phyloP scores from a whole-genome alignment of 2,797 vertebrate species.

The Luscinia megarhynchos region DNA sequence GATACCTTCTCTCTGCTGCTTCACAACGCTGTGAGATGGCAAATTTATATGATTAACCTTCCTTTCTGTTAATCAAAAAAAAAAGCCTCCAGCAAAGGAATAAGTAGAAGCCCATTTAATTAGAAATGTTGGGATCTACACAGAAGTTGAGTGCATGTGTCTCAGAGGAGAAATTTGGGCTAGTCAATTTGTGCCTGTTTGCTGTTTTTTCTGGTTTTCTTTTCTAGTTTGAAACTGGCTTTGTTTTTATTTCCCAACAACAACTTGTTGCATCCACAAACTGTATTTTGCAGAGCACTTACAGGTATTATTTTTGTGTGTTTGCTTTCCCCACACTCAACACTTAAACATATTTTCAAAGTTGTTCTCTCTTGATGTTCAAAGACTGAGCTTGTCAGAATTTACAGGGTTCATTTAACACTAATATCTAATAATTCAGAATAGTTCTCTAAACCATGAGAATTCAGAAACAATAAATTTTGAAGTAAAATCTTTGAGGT shows the following conservation, averaged over 20 bases:
- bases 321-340: not conserved
- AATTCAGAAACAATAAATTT: not conserved
- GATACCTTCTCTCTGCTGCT: not conserved
- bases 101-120: conserved; percentile 48
- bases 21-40: not conserved
- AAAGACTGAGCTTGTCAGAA: not conserved
- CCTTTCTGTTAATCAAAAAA: conserved; percentile 67
- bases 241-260: not conserved
- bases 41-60: conserved; percentile 72
- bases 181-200: not conserved
- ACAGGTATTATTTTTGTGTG: not conserved
- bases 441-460: not conserved
- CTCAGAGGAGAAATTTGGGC: not conserved
- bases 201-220: not conserved
- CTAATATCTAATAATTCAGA: not conserved
- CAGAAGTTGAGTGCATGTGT: not conserved
- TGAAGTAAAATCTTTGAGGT: not conserved
- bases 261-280: not conserved
- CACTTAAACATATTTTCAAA: not conserved
- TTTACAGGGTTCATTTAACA: not conserved
- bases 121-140: conserved; percentile 11
- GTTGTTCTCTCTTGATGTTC: not conserved
- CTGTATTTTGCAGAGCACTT: not conserved
- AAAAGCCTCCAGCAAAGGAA: conserved; percentile 58
- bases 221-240: not conserved